Percentiles rank a stretch among this genome's conserved stretches.
phyloP scores from a whole-genome alignment of 1,140 invertebrate species.

The Melitaea cinxia region DNA sequence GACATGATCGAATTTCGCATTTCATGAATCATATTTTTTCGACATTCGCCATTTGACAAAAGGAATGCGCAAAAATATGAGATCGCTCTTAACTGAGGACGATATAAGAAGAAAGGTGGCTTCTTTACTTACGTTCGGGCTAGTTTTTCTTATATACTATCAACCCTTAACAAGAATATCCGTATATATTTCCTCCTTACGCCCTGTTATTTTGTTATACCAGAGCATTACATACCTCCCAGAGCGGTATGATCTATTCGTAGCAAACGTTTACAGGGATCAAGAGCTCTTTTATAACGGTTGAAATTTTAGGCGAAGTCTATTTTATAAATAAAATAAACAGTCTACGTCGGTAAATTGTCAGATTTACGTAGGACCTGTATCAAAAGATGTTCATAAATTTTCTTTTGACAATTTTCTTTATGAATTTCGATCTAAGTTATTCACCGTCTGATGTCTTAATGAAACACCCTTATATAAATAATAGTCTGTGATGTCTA shows the following conservation, averaged over 20 bases:
- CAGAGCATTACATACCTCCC: conserved; percentile 27
- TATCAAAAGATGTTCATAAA: conserved; percentile 15
- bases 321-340: conserved; percentile 41
- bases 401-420: conserved; percentile 25
- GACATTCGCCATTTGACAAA: background rate
- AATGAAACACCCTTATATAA: conserved; percentile 15
- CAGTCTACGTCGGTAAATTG: conserved; percentile 42
- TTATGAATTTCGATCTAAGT: conserved; percentile 2
- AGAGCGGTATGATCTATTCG: conserved; percentile 17
- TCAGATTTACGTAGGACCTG: conserved; percentile 36
- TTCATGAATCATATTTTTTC: conserved; percentile 1
- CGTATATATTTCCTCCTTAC: conserved; percentile 46
- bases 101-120: background rate
- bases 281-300: conserved; percentile 19
- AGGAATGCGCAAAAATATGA: background rate
- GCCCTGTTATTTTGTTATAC: conserved; percentile 40
- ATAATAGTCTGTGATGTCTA: background rate
- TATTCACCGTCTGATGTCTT: conserved; percentile 15
- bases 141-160: conserved; percentile 34
- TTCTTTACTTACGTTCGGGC: conserved; percentile 24
- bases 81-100: background rate
- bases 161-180: conserved; percentile 14
- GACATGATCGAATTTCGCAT: conserved; percentile 10
- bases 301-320: conserved; percentile 28
- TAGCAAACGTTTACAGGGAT: background rate